A percentile compares a stretch with the other conserved stretches of the same genome.
Evolutionary conservation across 2,888 invertebrate genomes (phyloP).

Genomic region (Ceramica pisi): DNA sequence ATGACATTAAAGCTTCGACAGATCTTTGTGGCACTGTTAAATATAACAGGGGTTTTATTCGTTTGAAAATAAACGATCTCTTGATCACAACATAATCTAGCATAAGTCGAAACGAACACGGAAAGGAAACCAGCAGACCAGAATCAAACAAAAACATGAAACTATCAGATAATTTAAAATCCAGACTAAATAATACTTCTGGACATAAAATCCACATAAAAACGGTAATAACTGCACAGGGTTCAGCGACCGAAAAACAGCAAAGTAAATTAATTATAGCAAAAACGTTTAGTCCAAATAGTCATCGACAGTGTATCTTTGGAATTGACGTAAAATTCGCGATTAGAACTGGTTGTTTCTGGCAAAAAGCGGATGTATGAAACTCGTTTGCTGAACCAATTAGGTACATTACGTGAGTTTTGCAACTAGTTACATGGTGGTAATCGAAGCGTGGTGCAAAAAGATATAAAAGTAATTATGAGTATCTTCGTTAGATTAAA

Average conservation of each 20-base stretch:
- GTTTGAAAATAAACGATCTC: conserved; percentile 6
- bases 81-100: conserved; percentile 32
- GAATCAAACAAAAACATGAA: conserved; percentile 45
- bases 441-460: conserved; percentile 51
- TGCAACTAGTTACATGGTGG: conserved; percentile 63
- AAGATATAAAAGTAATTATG: conserved; percentile 58
- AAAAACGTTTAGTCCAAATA: conserved; percentile 53
- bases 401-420: conserved; percentile 63
- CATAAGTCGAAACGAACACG: conserved; percentile 19
- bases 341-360: conserved; percentile 54
- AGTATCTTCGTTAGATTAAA: conserved; percentile 36
- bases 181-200: conserved; percentile 40
- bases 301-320: conserved; percentile 30
- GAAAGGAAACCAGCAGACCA: conserved; percentile 41
- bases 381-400: conserved; percentile 57
- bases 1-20: background rate
- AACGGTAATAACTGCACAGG: conserved; percentile 50
- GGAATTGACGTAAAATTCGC: conserved; percentile 45
- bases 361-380: conserved; percentile 49
- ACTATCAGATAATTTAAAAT: conserved; percentile 43
- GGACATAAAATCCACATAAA: conserved; percentile 54
- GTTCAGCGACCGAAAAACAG: conserved; percentile 61
- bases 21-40: background rate
- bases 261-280: conserved; percentile 55
- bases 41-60: background rate